Conservation (phyloP, 2,797 vertebrate species). For the Acestrorhynchus altus region DNA sequence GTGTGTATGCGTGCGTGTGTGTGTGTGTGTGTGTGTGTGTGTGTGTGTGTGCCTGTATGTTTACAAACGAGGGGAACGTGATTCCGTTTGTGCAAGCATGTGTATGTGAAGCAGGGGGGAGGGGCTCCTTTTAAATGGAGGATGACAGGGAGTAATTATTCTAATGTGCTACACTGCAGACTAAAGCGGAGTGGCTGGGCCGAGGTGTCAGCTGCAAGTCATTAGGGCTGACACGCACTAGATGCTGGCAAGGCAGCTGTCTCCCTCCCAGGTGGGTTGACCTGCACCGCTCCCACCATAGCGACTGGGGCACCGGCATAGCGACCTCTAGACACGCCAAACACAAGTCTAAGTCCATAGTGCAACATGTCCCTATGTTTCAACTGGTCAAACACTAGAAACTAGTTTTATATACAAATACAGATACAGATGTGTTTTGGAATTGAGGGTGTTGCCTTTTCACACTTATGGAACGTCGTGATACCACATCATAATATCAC, state of each 20-base stretch:
- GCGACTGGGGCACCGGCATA: conserved; percentile 49
- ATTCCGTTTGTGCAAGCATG: conserved; percentile 39
- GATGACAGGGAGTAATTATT: conserved; percentile 81
- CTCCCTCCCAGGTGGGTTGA: conserved; percentile 71
- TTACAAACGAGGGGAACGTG: conserved; percentile 46
- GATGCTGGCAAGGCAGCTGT: conserved; percentile 66
- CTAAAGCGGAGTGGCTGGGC: conserved; percentile 69
- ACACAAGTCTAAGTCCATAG: conserved; percentile 9
- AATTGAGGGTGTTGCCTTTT: too few species aligned
- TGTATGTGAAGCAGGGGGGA: conserved; percentile 50
- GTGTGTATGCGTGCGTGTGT: too few species aligned
- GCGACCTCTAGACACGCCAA: conserved; percentile 26
- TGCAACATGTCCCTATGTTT: too few species aligned
- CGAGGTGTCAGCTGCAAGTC: conserved; percentile 74
- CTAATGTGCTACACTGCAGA: conserved; percentile 72
- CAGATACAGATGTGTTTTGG: too few species aligned
- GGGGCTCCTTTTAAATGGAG: conserved; percentile 73
- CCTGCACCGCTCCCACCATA: conserved; percentile 57
- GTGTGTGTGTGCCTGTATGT: conserved; percentile 46
- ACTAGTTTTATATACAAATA: neutral
- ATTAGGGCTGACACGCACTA: conserved; percentile 74
- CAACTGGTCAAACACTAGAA: too few species aligned
- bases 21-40: conserved; percentile 41
- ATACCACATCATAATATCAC: too few species aligned
- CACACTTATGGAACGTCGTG: too few species aligned